Base-by-base conservation (phyloP, 1,140 invertebrate species). In the Dinoponera quadriceps region DNA sequence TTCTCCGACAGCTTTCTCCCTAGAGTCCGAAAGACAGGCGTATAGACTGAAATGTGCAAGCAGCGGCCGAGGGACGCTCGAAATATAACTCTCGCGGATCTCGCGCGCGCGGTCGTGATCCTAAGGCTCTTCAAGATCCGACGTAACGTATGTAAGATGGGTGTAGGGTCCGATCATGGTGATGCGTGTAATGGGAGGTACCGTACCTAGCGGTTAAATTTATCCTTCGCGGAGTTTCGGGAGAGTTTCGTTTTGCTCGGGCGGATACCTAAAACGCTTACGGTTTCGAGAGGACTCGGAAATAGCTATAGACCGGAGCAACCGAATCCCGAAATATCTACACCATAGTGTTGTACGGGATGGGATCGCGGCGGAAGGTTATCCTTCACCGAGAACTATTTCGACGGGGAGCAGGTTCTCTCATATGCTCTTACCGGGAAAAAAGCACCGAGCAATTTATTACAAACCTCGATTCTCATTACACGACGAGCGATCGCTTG, bases 251-350 rank as follows among this genome's bases (percentile, higher is more conserved):
- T 89, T 89, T 89, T 86, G 85, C 85, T 86, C 84, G 74, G n/a
- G 65, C 69, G 82, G 85, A 86, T 89, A 82, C 82, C 88, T 86
- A 89, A 89, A 89, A 84, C 77, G 86, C 75, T 88, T 72, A 88
- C 88, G 60, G 81, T 88, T 89, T 89, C 84, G 87, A 88, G 86
- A 88, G 84, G 88, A 88, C 88, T 89, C 88, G 83, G 88, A 90
- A 90, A 90, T 90, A 90, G 86, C 88, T 90, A 87, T 90, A 73
- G 88, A 89, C 83, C 80, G 85, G 51, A 57, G 72, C 82, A 73
- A 75, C 84, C 20, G 63, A 54, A 51, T 88, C 85, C 85, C 78
- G 75, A 89, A 89, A 89, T 89, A 89, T 65, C 75, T 63, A 89
- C 83, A 83, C 86, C 83, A 88, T 88, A 83, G 78, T 29, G 72